phyloP scores from a whole-genome alignment of 2,113 vertebrate genomes.

The Myrmecophaga tridactyla region DNA sequence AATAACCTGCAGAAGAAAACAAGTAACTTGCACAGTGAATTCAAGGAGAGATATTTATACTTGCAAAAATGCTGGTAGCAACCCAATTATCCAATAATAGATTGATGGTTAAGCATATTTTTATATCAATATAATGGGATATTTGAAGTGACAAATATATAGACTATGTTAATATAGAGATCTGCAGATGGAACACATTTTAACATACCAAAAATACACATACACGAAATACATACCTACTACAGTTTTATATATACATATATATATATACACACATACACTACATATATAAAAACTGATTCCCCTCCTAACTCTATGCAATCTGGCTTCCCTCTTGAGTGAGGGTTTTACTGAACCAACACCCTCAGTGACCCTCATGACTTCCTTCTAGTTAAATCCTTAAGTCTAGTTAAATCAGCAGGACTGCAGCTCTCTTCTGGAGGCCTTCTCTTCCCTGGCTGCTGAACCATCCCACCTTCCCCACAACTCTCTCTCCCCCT shows the following conservation, averaged over 20 bases:
- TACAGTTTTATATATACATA: not conserved
- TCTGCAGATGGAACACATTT: not conserved
- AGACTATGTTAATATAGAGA: not conserved
- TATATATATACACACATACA: too few relatives aligned
- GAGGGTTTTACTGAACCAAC: not conserved
- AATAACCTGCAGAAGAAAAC: conserved; percentile 25
- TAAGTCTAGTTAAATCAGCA: not conserved
- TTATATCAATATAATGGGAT: not conserved
- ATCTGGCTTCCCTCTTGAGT: not conserved
- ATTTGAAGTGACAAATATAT: not conserved
- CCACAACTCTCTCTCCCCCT: not conserved
- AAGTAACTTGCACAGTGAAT: not conserved
- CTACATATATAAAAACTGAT: too few relatives aligned
- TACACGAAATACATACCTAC: not conserved
- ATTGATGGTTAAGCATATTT: not conserved
- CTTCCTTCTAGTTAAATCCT: not conserved
- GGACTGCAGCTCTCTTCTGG: not conserved
- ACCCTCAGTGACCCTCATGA: not conserved
- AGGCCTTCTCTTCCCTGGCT: not conserved
- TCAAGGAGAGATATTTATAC: not conserved
- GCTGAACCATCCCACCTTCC: not conserved
- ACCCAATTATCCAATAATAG: not conserved
- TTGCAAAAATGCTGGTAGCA: not conserved
- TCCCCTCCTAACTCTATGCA: not conserved
- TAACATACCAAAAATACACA: not conserved